Conservation (phyloP, 2,888 invertebrate species). For the Loripinus fragilis region DNA sequence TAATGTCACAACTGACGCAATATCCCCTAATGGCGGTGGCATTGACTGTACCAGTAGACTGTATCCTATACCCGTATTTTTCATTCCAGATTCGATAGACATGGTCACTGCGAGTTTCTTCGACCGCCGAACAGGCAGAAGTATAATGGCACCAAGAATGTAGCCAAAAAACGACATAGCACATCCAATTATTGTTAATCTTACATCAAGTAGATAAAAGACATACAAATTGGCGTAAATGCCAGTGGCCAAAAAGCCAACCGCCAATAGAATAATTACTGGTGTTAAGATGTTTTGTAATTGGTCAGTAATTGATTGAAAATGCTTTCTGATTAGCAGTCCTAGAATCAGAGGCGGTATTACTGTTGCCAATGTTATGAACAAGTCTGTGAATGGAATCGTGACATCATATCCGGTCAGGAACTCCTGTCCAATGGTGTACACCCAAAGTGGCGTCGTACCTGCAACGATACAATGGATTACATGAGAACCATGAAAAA, state of each 20-base stretch:
- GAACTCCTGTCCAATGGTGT: constrained; percentile 91
- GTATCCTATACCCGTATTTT: constrained; percentile 96
- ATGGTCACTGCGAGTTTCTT: constrained; percentile 86
- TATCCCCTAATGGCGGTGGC: constrained; percentile 92
- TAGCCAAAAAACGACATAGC: constrained; percentile 79
- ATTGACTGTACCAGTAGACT: constrained; percentile 92
- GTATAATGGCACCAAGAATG: constrained; percentile 70
- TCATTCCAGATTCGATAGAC: constrained; percentile 92
- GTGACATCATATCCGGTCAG: constrained; percentile 86
- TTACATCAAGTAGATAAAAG: constrained; percentile 90
- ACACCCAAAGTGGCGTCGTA: constrained; percentile 95
- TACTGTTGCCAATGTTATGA: constrained; percentile 89
- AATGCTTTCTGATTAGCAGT: constrained; percentile 79
- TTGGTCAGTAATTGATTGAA: constrained; percentile 87
- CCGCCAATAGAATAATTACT: constrained; percentile 90
- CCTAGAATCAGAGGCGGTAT: constrained; percentile 88
- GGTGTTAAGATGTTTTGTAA: constrained; percentile 90
- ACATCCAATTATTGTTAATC: constrained; percentile 70
- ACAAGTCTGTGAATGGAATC: constrained; percentile 88
- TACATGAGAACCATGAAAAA: too few relatives aligned
- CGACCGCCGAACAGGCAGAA: constrained; percentile 80
- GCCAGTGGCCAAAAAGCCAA: constrained; percentile 94
- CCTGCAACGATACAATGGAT: constrained; percentile 84
- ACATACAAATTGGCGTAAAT: constrained; percentile 94
- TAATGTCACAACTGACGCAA: constrained; percentile 87